These are phyloP conservation scores for Ruditapes philippinarum DNA, from an alignment of 1,140 invertebrate species.

Conservation along the genomic window DNA sequence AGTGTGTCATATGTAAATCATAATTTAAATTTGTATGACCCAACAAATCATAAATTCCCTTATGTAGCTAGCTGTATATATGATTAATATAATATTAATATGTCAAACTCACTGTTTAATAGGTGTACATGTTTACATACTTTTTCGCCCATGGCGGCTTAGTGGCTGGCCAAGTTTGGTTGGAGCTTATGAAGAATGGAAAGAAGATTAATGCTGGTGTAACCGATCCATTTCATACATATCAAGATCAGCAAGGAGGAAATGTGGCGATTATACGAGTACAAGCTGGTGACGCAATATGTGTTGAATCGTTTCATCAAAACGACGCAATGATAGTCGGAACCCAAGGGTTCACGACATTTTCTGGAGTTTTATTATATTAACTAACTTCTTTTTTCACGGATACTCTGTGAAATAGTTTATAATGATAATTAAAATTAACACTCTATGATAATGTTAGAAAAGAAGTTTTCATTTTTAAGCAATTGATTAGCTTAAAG, in stretches of 20 bases:
- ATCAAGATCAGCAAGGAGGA: neutral
- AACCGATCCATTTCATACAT: neutral
- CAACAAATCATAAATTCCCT: too few relatives aligned
- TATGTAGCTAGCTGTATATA: too few relatives aligned
- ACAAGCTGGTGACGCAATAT: neutral
- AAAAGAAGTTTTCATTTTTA: too few relatives aligned
- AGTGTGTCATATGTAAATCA: too few relatives aligned
- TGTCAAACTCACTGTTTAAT: neutral
- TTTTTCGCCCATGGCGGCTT: neutral
- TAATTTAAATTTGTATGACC: too few relatives aligned
- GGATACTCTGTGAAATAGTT: too few relatives aligned
- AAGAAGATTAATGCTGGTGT: neutral
- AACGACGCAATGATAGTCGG: neutral
- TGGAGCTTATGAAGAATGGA: slow-evolving; percentile 1
- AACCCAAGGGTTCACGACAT: neutral
- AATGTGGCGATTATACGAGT: neutral
- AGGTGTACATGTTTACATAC: slow-evolving; percentile 15
- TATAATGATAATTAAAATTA: too few relatives aligned
- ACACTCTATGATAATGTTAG: too few relatives aligned
- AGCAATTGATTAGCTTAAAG: too few relatives aligned
- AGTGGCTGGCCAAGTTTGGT: neutral
- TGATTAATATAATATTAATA: too few relatives aligned
- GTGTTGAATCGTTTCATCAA: neutral
- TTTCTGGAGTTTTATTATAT: neutral
- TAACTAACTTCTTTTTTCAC: too few relatives aligned